Base-by-base conservation (phyloP, 2,113 vertebrate species). In the Pheucticus melanocephalus region DNA sequence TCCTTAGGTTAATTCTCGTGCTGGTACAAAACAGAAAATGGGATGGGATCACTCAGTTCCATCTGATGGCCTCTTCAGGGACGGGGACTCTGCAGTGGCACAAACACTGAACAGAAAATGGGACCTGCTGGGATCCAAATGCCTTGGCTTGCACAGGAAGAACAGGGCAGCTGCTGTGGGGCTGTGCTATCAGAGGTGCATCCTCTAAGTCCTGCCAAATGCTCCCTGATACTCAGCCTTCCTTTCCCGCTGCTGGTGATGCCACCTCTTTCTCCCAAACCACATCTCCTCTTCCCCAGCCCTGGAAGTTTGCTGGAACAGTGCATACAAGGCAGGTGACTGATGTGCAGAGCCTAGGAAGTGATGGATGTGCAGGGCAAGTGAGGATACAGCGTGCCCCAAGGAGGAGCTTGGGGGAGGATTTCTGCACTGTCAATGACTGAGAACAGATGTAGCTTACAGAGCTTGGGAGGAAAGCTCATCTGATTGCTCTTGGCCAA, bases 401-500 rank as follows among this genome's bases (percentile, higher is more conserved):
- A 90, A 54, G 75, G 88, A 95, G 53, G 75, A 81, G 71, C 42
- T 87, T 72, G 47, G 47, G 76, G 71, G 71, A 92, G 79, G 64
- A 81, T 81, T 86, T 50, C 42, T 79, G 51, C n/a, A 40, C 22
- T 92, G 90, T 92, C 87, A 93, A 64, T 87, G 94, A 94, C 4
- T 54, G 85, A 86, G 71, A 97, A 88, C 85, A 96, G 92, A 97
- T 95, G 89, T 19, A 94, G 87, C 79, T 89, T 65, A 61, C 2
- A 54, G 70, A 94, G 91, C 66, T 83, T 73, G 87, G 92, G 66
- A 8, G 1, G 66, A 91, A 86, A 93, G 79, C 87, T 96, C 88
- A 70, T 93, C 82, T 95, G 87, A 93, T 91, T 77, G 91, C 86
- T 94, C 71, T 48, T 93, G 90, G 90, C 87, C 90, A 93, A 95